These are phyloP conservation scores for Lacerta viridis DNA, from an alignment of 2,797 vertebrate species.

Conservation along the genomic window DNA sequence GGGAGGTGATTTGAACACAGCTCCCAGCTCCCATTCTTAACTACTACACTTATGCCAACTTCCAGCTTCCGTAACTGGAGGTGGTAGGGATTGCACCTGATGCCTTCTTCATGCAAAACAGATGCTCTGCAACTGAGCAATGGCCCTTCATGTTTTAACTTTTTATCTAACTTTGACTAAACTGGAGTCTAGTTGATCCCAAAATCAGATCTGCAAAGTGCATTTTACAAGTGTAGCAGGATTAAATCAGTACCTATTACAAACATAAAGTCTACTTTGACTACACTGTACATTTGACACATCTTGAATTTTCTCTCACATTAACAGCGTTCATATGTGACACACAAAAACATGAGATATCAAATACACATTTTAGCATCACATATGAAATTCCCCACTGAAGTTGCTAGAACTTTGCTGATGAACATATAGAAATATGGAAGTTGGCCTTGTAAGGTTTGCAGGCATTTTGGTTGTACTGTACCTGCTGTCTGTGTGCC, in stretches of 20 bases:
- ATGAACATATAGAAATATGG: background rate
- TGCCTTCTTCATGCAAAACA: too few species aligned
- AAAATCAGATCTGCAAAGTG: background rate
- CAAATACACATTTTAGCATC: background rate
- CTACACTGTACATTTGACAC: background rate
- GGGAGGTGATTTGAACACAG: background rate
- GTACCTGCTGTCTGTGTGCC: conserved; percentile 8
- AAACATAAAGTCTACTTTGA: background rate
- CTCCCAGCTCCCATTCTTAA: background rate
- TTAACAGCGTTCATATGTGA: background rate
- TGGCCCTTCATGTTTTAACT: background rate
- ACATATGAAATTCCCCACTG: background rate
- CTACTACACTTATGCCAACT: background rate
- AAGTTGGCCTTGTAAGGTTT: background rate
- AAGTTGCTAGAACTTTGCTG: background rate
- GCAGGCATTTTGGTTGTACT: background rate
- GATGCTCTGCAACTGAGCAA: too few species aligned
- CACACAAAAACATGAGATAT: background rate
- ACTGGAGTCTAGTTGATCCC: background rate
- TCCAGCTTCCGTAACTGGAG: background rate
- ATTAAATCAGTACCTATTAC: conserved; percentile 6
- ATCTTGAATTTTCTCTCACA: background rate
- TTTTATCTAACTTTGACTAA: background rate
- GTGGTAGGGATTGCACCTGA: too few species aligned
- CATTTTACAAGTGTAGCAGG: background rate